These are phyloP conservation scores for Eulacestoma nigropectus DNA, from an alignment of 2,113 vertebrate species.

Conservation along the genomic window DNA sequence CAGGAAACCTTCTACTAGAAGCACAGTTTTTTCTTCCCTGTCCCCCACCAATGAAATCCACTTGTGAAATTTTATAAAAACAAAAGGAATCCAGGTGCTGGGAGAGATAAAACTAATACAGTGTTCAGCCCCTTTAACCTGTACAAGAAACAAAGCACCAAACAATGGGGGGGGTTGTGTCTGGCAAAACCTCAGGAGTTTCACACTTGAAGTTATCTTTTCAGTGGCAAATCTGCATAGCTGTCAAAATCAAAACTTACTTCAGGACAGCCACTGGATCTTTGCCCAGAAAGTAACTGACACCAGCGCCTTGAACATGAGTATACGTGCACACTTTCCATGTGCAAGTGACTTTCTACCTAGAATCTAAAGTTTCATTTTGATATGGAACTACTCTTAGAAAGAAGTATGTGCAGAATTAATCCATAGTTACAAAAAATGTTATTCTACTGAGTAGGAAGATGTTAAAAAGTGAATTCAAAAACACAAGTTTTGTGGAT, in stretches of 20 bases:
- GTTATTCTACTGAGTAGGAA: not conserved
- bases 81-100: not conserved
- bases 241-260: constrained; percentile 14
- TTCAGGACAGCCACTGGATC: not conserved
- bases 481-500: not conserved
- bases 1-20: not conserved
- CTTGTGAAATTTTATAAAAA: not conserved
- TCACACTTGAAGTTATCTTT: not conserved
- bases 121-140: not conserved
- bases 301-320: not conserved
- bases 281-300: not conserved
- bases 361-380: not conserved
- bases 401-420: not conserved
- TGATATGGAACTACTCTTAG: not conserved
- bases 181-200: not conserved
- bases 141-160: not conserved
- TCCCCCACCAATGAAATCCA: not conserved
- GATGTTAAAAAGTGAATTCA: not conserved
- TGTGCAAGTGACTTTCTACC: not conserved
- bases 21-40: not conserved
- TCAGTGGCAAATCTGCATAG: not conserved
- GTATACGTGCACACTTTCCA: not conserved
- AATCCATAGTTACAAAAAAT: not conserved
- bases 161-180: not conserved
- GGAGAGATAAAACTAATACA: not conserved